Evolutionary conservation across 2,888 invertebrate genomes (phyloP), one percentile per base, ranked within the genome.

Genomic region (Chelonus formosanus): DNA sequence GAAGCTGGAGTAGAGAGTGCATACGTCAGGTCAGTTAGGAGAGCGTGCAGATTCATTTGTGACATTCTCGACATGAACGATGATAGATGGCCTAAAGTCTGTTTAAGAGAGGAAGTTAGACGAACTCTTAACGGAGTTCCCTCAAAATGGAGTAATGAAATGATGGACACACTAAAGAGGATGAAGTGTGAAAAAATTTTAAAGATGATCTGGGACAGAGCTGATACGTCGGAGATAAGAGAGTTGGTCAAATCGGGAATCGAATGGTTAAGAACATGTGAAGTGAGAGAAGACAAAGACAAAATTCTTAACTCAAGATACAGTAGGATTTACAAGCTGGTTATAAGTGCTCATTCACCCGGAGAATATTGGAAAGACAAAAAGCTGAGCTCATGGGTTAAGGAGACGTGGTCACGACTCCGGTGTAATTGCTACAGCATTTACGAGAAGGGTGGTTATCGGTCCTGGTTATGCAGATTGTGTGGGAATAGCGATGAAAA

Each of bases 51-150:
- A 1, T 69, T 36, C 8, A 31, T 67, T 3, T 1, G 48, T 5
- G 44, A 63, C 1, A 58, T 63, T 3, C 3, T 59, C 1, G 43
- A 48, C 2, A 59, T 48, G 62, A 20, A 40, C 1, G 64, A 58
- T 2, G 50, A 4, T 2, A 59, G 63, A 63, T 67, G 67, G 63
- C 59, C 67, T 7, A 67, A 59, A 36, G 32, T 35, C 3, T 63
- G 54, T 40, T 43, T 59, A 10, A 53, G 55, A 31, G 63, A 67
- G 35, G 58, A 54, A 43, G 3, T 32, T 4, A 58, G 54, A 43
- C 32, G 36, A 5, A 60, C 61, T 2, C 4, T 55, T 0, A 63
- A 67, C 35, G 59, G 50, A 3, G 31, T 56, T 0, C 55, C 61
- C 6, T 10, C 61, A n/a, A n/a, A n/a, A n/a, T n/a, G n/a, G n/a